Conservation (phyloP, 1,140 invertebrate genomes). For the Magallana gigas region DNA sequence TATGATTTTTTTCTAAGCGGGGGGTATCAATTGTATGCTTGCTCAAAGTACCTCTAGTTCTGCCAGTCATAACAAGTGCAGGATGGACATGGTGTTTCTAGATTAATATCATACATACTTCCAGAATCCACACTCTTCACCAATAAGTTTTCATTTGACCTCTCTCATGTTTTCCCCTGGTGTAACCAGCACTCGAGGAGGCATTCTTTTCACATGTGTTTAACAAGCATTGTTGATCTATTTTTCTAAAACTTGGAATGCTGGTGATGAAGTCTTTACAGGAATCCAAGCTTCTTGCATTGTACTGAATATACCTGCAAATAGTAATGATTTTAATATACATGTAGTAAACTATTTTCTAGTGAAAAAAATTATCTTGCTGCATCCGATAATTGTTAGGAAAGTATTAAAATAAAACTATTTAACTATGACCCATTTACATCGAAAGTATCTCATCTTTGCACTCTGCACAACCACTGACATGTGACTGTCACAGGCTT, state of each 20-base stretch:
- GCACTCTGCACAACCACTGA: conserved; percentile 21
- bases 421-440: conserved; percentile 11
- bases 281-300: conserved; percentile 2
- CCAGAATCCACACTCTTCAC: conserved; percentile 45
- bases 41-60: background rate
- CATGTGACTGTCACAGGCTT: conserved; percentile 26
- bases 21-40: too few species aligned
- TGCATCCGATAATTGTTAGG: background rate
- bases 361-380: background rate
- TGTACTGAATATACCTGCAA: conserved; percentile 41
- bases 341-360: background rate
- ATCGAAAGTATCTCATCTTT: conserved; percentile 37
- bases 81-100: background rate
- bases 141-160: background rate
- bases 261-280: background rate
- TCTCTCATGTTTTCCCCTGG: conserved; percentile 33
- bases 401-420: background rate
- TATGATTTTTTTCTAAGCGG: too few species aligned
- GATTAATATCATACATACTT: conserved; percentile 18
- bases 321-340: background rate
- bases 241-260: conserved; percentile 22
- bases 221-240: conserved; percentile 19
- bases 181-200: background rate
- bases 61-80: conserved; percentile 44
- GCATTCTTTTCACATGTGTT: conserved; percentile 31